Evolutionary conservation across 1,140 invertebrate genomes (phyloP).

Genomic region (Dreissena rostriformis): DNA sequence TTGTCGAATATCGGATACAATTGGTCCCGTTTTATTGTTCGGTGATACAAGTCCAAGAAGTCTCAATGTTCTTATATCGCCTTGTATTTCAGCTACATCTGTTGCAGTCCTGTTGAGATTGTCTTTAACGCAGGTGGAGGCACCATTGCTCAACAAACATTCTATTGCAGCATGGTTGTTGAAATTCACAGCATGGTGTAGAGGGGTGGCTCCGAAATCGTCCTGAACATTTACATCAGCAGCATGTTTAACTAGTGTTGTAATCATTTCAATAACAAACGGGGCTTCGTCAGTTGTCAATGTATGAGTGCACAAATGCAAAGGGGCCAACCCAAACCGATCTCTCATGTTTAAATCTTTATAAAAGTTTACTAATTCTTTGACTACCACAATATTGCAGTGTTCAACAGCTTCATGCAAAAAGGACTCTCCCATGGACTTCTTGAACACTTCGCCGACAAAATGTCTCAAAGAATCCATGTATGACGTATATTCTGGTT

Average conservation of each 20-base stretch:
- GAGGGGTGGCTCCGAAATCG: conserved; percentile 2
- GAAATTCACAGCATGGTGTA: conserved; percentile 4
- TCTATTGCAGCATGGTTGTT: background rate
- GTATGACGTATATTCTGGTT: background rate
- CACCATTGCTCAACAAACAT: background rate
- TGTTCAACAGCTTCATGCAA: background rate
- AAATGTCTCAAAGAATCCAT: background rate
- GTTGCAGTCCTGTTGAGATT: background rate
- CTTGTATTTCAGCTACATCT: background rate
- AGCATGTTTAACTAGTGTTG: background rate
- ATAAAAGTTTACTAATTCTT: background rate
- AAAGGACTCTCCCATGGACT: background rate
- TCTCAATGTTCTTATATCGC: background rate
- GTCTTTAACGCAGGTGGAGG: background rate
- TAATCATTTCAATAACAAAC: background rate
- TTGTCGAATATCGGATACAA: conserved; percentile 3
- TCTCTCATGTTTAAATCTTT: background rate
- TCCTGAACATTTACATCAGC: background rate
- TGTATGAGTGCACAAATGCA: background rate
- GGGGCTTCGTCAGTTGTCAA: background rate
- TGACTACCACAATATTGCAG: background rate
- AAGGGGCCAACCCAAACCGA: background rate
- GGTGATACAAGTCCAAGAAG: too few species aligned
- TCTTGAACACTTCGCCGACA: background rate
- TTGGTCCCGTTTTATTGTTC: too few species aligned